Percentiles rank a stretch among this genome's conserved stretches.
Evolutionary conservation across 2,888 invertebrate species (phyloP).

Genomic region (Geotrupes spiniger): DNA sequence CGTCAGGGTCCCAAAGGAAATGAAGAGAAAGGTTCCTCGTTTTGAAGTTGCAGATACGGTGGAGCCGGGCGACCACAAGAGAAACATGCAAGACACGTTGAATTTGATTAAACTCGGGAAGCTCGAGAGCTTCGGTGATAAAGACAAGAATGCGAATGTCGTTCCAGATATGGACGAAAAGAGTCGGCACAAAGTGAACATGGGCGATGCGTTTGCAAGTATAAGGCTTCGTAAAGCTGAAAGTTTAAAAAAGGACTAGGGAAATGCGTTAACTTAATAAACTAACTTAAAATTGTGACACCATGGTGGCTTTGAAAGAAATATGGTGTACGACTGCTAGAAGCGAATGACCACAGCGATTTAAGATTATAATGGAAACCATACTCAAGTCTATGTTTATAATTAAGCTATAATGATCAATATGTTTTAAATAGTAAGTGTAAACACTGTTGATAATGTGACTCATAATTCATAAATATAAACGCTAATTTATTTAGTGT

Average conservation of each 20-base stretch:
- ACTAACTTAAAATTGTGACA: no score
- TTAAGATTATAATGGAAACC: no score
- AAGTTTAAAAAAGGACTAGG: constrained; percentile 19
- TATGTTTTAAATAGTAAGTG: no score
- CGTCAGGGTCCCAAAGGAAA: constrained; percentile 12
- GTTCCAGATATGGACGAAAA: constrained; percentile 2
- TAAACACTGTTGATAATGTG: no score
- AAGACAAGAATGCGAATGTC: background rate
- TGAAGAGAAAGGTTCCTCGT: constrained; percentile 10
- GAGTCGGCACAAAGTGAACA: constrained; percentile 26
- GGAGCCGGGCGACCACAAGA: constrained; percentile 21
- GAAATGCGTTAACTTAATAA: background rate
- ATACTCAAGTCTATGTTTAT: no score
- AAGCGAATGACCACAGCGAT: no score
- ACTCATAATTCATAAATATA: no score
- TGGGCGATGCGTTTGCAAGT: constrained; percentile 36
- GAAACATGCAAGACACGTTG: constrained; percentile 35
- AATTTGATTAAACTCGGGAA: constrained; percentile 35
- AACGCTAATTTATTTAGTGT: no score
- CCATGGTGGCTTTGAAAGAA: no score
- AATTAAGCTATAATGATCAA: no score
- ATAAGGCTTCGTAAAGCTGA: constrained; percentile 33
- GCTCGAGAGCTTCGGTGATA: constrained; percentile 22
- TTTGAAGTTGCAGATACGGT: constrained; percentile 1
- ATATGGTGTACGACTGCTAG: no score